Base-by-base conservation (phyloP, 2,888 invertebrate species). In the Kryphioiulus occultus region DNA sequence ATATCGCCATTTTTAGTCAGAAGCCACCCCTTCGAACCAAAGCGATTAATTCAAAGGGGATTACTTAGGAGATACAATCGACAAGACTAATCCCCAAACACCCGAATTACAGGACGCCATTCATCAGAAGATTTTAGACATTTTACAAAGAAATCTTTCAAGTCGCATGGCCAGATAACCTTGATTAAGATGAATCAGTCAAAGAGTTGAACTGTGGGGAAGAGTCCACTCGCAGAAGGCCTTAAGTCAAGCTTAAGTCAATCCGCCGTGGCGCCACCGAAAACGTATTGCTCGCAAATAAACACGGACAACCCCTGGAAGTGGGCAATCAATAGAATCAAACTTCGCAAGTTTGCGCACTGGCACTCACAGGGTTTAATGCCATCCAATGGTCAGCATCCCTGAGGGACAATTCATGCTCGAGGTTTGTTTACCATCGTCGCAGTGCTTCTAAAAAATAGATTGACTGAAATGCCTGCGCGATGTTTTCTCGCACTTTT, bases 31-130 rank as follows among this genome's bases (percentile, higher is more conserved):
- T n/a, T 68, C 22, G 26, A 68, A 68, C 68, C 68, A 68, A 68
- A 68, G 26, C 68, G 68, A 68, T 68, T 68, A 68, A 68, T 68
- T 68, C 26, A 68, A 10, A n/a, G 19, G 68, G 68, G 68, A 68
- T 68, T 68, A 68, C 26, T 68, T 68, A 68, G 26, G 68, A 22
- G 68, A 68, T 68, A 26, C 68, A 68, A 68, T 68, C 68, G 68
- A 68, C 68, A 68, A 68, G 68, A 68, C 68, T 68, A 68, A 68
- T 68, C 68, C 68, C 68, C 68, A 68, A 68, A 68, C 68, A 68
- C 68, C 26, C 68, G 68, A 68, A 68, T 68, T 68, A 68, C 68
- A 26, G 68, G 26, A 26, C 68, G 68, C 26, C 68, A 68, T 68
- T 68, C 68, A 68, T 68, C 68, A 68, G 68, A n/a, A 68, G 68